phyloP scores from a whole-genome alignment of 1,140 invertebrate species.

The Gryllus bimaculatus region DNA sequence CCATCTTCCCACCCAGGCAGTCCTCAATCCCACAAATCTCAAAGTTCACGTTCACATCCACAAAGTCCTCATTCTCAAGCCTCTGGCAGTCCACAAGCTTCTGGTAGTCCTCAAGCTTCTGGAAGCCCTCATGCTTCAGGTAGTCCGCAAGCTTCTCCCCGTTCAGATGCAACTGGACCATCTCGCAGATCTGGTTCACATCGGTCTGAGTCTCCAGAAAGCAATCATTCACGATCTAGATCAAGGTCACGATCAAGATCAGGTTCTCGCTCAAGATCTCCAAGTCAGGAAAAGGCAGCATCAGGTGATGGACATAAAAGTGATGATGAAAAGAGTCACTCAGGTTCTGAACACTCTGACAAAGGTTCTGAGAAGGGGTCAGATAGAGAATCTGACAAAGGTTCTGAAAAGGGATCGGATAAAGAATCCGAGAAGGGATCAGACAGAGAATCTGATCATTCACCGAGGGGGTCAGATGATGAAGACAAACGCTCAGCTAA shows the following conservation, averaged over 20 bases:
- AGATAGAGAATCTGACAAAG: neutral
- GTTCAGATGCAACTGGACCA: conserved; percentile 12
- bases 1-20: conserved; percentile 5
- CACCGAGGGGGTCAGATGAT: conserved; percentile 7
- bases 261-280: neutral
- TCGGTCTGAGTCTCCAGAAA: neutral
- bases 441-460: neutral
- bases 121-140: neutral
- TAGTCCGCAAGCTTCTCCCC: neutral
- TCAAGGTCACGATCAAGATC: neutral
- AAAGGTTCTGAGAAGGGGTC: neutral
- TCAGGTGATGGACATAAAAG: neutral
- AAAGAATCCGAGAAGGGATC: neutral
- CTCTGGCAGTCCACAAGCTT: conserved; percentile 4
- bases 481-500: conserved; percentile 14
- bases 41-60: conserved; percentile 4
- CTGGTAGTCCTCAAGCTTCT: neutral
- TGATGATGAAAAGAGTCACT: neutral
- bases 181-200: conserved; percentile 11
- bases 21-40: neutral
- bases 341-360: neutral
- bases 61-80: conserved; percentile 13
- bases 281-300: neutral
- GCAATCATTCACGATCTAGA: neutral
- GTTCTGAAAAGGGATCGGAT: neutral